Evolutionary conservation across 2,113 vertebrate species (phyloP), one percentile per base, ranked within the genome.

Genomic region (Phasianus colchicus): DNA sequence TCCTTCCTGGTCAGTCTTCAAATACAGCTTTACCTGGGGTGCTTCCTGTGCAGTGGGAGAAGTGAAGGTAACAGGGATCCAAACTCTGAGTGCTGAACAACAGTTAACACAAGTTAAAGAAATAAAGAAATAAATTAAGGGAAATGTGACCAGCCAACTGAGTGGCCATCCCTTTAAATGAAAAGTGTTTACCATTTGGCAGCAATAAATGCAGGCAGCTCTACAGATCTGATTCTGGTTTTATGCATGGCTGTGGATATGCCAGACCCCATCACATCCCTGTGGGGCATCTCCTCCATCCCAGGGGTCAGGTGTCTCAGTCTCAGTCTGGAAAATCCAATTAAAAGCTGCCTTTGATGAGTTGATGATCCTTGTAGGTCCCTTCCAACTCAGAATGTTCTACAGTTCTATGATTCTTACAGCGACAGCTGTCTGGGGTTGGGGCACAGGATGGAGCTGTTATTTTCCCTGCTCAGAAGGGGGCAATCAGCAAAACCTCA

Each of bases 241-340:
- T 65, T 64, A 22, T 79, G n/a, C 30, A n/a, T 38, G 82, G 19
- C 58, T 67, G 61, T 78, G 66, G 67, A 60, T 22, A 40, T 65
- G 34, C 87, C 80, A 83, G 83, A 25, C 16, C 17, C 27, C 76
- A 60, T 86, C 32, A 13, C 36, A 16, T 65, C 88, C 81, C 85
- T 0, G 1, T 38, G 66, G 84, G 77, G 25, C 70, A 18, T 74
- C 84, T 88, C 67, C 57, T 22, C 36, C 50, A 30, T 32, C 72
- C 1, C 0, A 32, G 11, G 48, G 48, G 54, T 88, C 88, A 86
- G 64, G 42, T 64, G 54, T 63, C 85, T 89, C 32, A 15, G 74
- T 58, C 72, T 60, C 89, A 89, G 66, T 72, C 83, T 92, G 84
- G 85, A 94, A 93, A 93, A 95, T 88, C 43, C 85, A 85, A 83